These are phyloP conservation scores for Parauchenoglanis punctatus DNA, from an alignment of 2,797 vertebrate species.

Conservation along the genomic window DNA sequence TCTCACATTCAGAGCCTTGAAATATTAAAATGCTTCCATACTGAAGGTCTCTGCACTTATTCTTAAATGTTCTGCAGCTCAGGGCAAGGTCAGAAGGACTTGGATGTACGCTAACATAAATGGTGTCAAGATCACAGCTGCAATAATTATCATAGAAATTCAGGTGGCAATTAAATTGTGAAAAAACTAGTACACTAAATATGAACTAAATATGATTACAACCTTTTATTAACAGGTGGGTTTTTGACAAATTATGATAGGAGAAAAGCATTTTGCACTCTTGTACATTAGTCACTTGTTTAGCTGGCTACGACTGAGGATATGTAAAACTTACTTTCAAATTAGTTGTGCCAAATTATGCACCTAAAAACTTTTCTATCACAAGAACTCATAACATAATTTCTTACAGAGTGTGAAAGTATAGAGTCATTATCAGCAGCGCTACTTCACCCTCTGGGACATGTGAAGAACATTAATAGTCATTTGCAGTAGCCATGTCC, in stretches of 20 bases:
- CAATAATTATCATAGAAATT: slow-evolving; percentile 14
- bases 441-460: slow-evolving; percentile 23
- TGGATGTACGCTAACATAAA: neutral
- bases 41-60: neutral
- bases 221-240: slow-evolving; percentile 35
- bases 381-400: slow-evolving; percentile 11
- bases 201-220: slow-evolving; percentile 8
- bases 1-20: neutral
- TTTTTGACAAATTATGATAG: slow-evolving; percentile 14
- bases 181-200: slow-evolving; percentile 23
- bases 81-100: neutral
- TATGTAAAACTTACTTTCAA: neutral
- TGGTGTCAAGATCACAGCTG: slow-evolving; percentile 32
- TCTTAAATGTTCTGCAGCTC: neutral
- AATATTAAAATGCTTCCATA: neutral
- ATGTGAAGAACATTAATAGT: slow-evolving; percentile 34
- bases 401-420: slow-evolving; percentile 34
- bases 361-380: slow-evolving; percentile 21
- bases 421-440: slow-evolving; percentile 32
- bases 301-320: neutral
- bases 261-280: neutral
- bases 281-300: neutral
- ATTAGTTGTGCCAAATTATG: slow-evolving; percentile 28
- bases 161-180: slow-evolving; percentile 28
- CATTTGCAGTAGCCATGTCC: slow-evolving; percentile 37